These are phyloP conservation scores for Diarsia dahlii DNA, from an alignment of 2,888 invertebrate genomes.

Conservation along the genomic window DNA sequence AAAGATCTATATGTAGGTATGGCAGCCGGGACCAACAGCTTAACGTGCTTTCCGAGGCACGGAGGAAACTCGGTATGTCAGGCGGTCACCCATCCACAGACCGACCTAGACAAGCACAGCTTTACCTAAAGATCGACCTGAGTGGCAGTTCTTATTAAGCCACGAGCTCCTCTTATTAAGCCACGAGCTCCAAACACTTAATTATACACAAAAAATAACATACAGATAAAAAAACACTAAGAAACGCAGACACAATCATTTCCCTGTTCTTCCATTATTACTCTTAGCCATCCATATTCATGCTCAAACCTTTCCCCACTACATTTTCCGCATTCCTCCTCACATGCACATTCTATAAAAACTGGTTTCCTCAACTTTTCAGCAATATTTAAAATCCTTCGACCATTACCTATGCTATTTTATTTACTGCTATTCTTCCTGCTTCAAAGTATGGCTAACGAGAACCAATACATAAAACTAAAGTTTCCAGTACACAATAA, in stretches of 20 bases:
- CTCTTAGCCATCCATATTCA: neutral
- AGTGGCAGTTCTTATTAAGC: no score
- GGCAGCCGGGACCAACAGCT: no score
- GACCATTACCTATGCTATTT: constrained; percentile 2
- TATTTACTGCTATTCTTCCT: constrained; percentile 32
- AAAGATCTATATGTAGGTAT: no score
- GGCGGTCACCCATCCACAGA: no score
- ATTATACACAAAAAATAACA: no score
- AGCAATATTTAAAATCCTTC: neutral
- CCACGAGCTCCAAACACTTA: no score
- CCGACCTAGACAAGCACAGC: no score
- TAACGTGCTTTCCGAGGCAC: no score
- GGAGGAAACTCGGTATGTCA: no score
- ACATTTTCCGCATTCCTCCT: neutral
- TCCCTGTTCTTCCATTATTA: neutral
- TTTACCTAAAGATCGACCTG: no score
- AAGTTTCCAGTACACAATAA: constrained; percentile 16
- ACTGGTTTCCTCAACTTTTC: neutral
- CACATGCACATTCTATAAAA: neutral
- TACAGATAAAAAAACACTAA: no score
- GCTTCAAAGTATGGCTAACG: neutral
- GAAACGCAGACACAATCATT: neutral
- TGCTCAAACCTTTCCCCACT: neutral
- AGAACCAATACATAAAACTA: constrained; percentile 29
- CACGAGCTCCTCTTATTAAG: no score